Conservation (phyloP, 2,888 invertebrate genomes). For the Noctuana brunneofusca region DNA sequence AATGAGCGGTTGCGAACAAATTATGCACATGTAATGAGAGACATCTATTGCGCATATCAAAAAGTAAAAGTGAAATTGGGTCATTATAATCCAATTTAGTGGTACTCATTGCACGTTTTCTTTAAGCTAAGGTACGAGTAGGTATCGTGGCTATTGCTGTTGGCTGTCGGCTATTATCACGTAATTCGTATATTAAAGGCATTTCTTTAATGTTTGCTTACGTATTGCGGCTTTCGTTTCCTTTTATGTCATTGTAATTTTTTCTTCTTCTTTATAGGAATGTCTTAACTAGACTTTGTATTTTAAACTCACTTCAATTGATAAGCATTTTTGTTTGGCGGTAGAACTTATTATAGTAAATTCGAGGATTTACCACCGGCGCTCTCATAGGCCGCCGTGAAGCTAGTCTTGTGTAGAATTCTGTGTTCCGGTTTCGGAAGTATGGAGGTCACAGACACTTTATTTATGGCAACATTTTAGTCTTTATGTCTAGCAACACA, state of each 20-base stretch:
- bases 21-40: slow-evolving; percentile 36
- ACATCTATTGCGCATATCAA: slow-evolving; percentile 27
- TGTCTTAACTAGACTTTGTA: no score
- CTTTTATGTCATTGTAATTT: background rate
- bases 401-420: no score
- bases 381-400: no score
- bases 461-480: no score
- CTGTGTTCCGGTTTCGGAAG: no score
- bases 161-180: slow-evolving; percentile 11
- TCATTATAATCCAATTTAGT: slow-evolving; percentile 28
- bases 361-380: no score
- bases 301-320: no score
- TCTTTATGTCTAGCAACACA: no score
- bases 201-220: background rate
- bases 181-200: slow-evolving; percentile 14
- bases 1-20: slow-evolving; percentile 41
- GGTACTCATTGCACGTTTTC: slow-evolving; percentile 15
- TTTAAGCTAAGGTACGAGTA: background rate
- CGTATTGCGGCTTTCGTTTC: background rate
- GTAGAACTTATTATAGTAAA: no score
- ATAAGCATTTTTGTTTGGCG: no score
- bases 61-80: slow-evolving; percentile 33
- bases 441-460: no score
- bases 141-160: background rate
- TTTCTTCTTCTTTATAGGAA: background rate